Evolutionary conservation across 2,888 invertebrate genomes (phyloP).

Genomic region (Mantis religiosa): DNA sequence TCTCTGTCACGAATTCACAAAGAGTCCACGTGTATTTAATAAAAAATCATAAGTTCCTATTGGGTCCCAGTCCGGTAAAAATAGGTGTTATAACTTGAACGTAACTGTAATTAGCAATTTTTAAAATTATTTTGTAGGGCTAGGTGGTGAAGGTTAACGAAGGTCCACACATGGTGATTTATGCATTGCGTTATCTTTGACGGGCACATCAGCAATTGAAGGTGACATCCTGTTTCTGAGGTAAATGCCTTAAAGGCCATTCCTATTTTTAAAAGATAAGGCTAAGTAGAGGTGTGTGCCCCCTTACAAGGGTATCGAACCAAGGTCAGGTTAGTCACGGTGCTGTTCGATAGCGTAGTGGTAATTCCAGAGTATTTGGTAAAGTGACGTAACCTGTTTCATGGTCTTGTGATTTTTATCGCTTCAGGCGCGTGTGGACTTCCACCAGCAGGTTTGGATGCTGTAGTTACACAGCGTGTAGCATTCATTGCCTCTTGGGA

Average conservation of each 20-base stretch:
- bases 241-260: neutral
- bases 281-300: neutral
- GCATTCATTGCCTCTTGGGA: too few species aligned
- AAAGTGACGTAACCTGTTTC: neutral
- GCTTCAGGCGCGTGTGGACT: neutral
- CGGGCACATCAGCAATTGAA: too few species aligned
- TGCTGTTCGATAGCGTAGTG: neutral
- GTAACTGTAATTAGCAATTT: too few species aligned
- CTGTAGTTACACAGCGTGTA: neutral
- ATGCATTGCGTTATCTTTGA: too few species aligned
- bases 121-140: too few species aligned
- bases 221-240: neutral
- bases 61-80: too few species aligned
- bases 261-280: neutral
- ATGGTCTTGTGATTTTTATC: neutral
- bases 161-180: too few species aligned
- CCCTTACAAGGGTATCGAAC: neutral
- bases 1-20: too few species aligned
- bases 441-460: neutral
- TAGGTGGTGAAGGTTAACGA: too few species aligned
- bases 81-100: too few species aligned
- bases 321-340: neutral
- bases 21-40: too few species aligned
- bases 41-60: too few species aligned
- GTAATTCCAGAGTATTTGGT: neutral